Evolutionary conservation across 2,888 invertebrate genomes (phyloP), one percentile per base, ranked within the genome.

Genomic region (Nomada fucata): DNA sequence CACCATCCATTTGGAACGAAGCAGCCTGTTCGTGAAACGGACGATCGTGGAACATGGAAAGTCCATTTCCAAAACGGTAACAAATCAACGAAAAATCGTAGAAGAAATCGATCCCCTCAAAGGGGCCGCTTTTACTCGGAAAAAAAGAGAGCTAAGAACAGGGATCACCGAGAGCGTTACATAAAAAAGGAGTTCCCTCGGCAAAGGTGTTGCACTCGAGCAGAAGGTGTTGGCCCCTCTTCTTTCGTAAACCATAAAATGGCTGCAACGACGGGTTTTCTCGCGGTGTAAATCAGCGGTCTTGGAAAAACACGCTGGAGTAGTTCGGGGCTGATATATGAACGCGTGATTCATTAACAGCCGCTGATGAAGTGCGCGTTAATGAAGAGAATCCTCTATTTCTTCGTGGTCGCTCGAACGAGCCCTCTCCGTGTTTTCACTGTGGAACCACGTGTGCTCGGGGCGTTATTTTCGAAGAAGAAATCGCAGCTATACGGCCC

Each of bases 321-420:
- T 82, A 71, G 75, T 84, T 83, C 73, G 61, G 59, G 69, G 75
- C 77, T 85, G 87, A 88, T 73, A 65, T 85, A 88, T 74, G 82
- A 83, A 80, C 83, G 85, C 65, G 79, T 89, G 84, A 87, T 89
- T 88, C 87, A 87, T 89, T 89, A 89, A 86, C 79, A 79, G 75
- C 72, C 75, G 53, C 70, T 79, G 82, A 88, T 85, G 81, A 87
- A 88, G 84, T 78, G 83, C 76, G 89, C 86, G 88, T 88, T 88
- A 88, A 88, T 88, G 88, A 88, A 88, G 85, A 83, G 77, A 73
- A 71, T 76, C 36, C 63, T 69, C 67, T 7, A 36, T 36, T 36
- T 53, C 59, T 47, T 44, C 53, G 59, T 61, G 59, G 26, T 59
- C 55, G 42, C 29, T 36, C 11, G 47, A 18, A 26, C 0, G 36